Evolutionary conservation across 2,113 vertebrate genomes (phyloP).

Genomic region (Cygnus atratus): DNA sequence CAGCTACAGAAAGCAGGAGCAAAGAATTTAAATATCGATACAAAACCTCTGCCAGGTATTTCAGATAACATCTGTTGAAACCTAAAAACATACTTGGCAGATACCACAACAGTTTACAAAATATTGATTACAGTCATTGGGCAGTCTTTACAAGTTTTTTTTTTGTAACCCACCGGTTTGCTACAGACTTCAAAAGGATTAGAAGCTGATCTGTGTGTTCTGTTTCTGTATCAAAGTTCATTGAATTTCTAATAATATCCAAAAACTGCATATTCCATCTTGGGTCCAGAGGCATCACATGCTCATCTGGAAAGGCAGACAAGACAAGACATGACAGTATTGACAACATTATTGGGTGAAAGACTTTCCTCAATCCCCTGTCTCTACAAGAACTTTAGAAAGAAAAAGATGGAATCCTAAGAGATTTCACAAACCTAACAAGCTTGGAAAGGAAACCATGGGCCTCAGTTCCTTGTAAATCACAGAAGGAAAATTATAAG

Average conservation of each 20-base stretch:
- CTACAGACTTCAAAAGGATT: slow-evolving; percentile 84
- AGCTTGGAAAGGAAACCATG: background rate
- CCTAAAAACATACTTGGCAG: background rate
- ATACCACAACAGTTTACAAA: background rate
- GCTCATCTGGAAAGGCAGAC: slow-evolving; percentile 82
- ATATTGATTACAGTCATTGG: background rate
- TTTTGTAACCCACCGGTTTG: slow-evolving; percentile 83
- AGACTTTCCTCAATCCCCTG: background rate
- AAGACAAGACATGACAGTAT: background rate
- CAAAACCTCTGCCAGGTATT: background rate
- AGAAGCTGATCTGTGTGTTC: slow-evolving; percentile 85
- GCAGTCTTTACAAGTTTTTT: background rate
- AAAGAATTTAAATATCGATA: background rate
- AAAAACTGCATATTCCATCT: slow-evolving; percentile 96
- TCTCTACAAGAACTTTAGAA: background rate
- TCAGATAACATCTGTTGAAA: background rate
- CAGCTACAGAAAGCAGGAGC: background rate
- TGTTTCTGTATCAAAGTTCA: slow-evolving; percentile 87
- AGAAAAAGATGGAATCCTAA: background rate
- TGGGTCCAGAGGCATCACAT: slow-evolving; percentile 89
- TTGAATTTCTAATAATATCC: slow-evolving; percentile 88
- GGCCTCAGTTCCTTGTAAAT: background rate
- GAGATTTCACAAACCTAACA: background rate
- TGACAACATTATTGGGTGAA: background rate
- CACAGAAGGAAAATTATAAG: fast-evolving